Base-by-base conservation (phyloP, 2,888 invertebrate genomes). In the Meiosimyza decipiens region DNA sequence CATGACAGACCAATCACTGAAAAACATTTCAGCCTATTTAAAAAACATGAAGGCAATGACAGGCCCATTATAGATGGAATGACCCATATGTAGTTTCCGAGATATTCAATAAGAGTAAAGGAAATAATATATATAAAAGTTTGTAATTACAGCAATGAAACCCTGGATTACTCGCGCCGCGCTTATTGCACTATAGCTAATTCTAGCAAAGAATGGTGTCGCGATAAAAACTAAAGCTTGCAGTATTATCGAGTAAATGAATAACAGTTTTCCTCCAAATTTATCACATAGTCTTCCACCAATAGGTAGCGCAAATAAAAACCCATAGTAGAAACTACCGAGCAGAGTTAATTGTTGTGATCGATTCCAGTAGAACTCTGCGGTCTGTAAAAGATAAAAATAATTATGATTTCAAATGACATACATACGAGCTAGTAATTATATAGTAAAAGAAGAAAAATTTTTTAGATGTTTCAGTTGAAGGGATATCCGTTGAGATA, bases 261-360 rank as follows among this genome's bases (percentile, higher is more conserved):
- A 85, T 1, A 87, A 80, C 12, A 80, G 50, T 76, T 88, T 88
- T 51, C 88, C 87, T 51, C 88, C 88, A 76, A 85, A 87, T 55
- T 84, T 79, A 76, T 88, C 88, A 0, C 85, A 82, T 52, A 88
- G 75, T 72, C 84, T 83, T 12, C 88, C 88, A 16, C 87, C 87
- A 63, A 87, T 73, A 0, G 87, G 84, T 65, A 87, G 81, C 4
- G 86, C 85, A 16, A 87, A 75, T 16, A 87, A 81, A 63, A 85
- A 88, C 66, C 89, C 89, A 76, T 89, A 91, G 84, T 89, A 91
- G 80, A 90, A 89, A 5, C 89, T 86, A 7, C 89, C 88, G 4
- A 90, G 83, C 63, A 91, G 83, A 1, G 83, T 79, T 22, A 91
- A 89, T 79, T 90, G 88, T 16, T 87, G 83, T 7, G 84, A 81